A percentile compares a stretch with the other conserved stretches of the same genome.
phyloP scores from a whole-genome alignment of 92 coral and sea anemone species.

The Blastomussa wellsi region DNA sequence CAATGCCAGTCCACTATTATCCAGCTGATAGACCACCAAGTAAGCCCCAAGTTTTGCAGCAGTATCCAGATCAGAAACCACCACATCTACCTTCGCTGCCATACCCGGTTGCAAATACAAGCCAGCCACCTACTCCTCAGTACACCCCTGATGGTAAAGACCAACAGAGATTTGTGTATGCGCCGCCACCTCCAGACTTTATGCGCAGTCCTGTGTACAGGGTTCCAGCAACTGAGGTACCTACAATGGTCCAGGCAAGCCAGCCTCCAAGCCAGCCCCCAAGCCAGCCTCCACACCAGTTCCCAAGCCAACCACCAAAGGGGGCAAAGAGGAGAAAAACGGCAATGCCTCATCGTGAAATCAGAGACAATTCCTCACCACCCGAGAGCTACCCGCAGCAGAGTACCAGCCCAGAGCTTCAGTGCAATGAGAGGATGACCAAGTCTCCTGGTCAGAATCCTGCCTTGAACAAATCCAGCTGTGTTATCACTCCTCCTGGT shows the following conservation, averaged over 20 bases:
- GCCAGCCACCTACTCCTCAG: constrained; percentile 72
- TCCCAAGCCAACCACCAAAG: constrained; percentile 23
- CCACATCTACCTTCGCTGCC: constrained; percentile 49
- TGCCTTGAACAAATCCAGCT: constrained; percentile 73
- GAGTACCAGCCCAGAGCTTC: constrained; percentile 54
- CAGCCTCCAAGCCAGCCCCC: constrained; percentile 20
- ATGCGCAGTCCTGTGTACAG: constrained; percentile 79
- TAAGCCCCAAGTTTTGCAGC: constrained; percentile 32
- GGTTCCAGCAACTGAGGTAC: constrained; percentile 61
- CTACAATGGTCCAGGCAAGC: background rate
- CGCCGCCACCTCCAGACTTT: constrained; percentile 74
- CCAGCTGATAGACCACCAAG: constrained; percentile 63
- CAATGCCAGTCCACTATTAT: constrained; percentile 49
- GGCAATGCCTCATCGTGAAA: constrained; percentile 58
- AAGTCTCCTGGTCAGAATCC: constrained; percentile 68
- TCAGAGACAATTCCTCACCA: constrained; percentile 53
- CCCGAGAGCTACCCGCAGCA: constrained; percentile 61
- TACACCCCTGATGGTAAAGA: constrained; percentile 62
- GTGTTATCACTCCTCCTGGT: constrained; percentile 89
- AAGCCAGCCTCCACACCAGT: constrained; percentile 7
- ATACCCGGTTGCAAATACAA: constrained; percentile 59
- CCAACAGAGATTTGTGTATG: constrained; percentile 64
- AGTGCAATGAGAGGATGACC: constrained; percentile 57
- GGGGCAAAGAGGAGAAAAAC: constrained; percentile 74
- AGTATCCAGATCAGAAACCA: constrained; percentile 61